These are phyloP conservation scores for Heterodera carotae DNA, from an alignment of 1,140 invertebrate genomes.

Conservation along the genomic window DNA sequence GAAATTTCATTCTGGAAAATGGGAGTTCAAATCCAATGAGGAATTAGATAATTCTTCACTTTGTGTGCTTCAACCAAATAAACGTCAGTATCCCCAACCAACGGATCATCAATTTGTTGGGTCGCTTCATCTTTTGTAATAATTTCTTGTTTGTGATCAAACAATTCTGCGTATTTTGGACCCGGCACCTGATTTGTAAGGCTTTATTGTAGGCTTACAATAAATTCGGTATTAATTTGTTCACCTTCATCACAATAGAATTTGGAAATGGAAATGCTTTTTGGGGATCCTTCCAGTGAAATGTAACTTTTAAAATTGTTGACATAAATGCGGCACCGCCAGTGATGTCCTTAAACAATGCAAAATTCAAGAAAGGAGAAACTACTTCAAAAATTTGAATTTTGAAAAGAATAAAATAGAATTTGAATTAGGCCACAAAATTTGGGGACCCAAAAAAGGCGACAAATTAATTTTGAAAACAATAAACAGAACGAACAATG, in stretches of 20 bases:
- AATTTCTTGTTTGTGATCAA: neutral
- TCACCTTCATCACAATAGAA: conserved; percentile 35
- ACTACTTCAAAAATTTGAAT: too few species aligned
- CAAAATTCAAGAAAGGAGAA: neutral
- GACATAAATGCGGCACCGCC: conserved; percentile 43
- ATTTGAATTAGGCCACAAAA: too few species aligned
- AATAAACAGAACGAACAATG: conserved; percentile 4
- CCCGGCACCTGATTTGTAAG: conserved; percentile 5
- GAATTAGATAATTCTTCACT: neutral
- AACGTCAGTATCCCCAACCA: neutral
- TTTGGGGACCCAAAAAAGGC: neutral
- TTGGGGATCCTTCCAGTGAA: conserved; percentile 34
- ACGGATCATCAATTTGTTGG: neutral
- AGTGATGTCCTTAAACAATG: conserved; percentile 22
- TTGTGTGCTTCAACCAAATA: conserved; percentile 22
- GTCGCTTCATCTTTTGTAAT: neutral
- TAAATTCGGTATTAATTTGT: too few species aligned
- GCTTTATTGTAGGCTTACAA: too few species aligned
- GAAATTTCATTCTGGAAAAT: conserved; percentile 46
- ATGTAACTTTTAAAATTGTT: conserved; percentile 27
- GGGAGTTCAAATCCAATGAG: too few species aligned
- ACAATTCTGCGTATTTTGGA: neutral
- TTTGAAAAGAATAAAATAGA: neutral
- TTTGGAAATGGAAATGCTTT: conserved; percentile 6
- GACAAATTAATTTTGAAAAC: neutral